Conservation (phyloP, 1,140 invertebrate species). For the Lamellibrachia luymesi region DNA sequence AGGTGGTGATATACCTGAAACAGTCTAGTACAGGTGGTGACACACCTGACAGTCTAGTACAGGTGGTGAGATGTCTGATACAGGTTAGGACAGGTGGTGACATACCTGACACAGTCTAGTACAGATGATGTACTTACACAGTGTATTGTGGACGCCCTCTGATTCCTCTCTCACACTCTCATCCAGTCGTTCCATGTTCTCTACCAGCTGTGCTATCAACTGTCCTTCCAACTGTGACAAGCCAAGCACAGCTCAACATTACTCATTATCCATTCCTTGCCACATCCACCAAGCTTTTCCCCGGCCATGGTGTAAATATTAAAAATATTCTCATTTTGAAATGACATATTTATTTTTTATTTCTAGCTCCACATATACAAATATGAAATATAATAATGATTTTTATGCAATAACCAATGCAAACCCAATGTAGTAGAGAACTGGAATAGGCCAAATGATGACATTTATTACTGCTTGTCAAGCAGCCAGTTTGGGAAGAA, state of each 20-base stretch:
- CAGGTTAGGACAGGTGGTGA: too few species aligned
- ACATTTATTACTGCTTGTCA: too few species aligned
- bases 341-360: background rate
- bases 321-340: slow-evolving; percentile 3
- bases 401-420: too few species aligned
- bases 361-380: too few species aligned
- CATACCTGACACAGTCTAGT: background rate
- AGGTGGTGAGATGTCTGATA: too few species aligned
- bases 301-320: background rate
- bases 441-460: background rate
- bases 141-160: slow-evolving; percentile 93
- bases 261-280: background rate
- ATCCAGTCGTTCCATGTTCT: slow-evolving; percentile 91
- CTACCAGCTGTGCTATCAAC: slow-evolving; percentile 84
- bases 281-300: background rate
- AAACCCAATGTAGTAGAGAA: too few species aligned
- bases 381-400: too few species aligned
- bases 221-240: slow-evolving; percentile 77
- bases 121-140: slow-evolving; percentile 63
- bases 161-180: slow-evolving; percentile 91
- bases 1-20: too few species aligned
- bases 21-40: too few species aligned
- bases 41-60: too few species aligned
- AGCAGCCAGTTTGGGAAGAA: too few species aligned
- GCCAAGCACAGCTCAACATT: background rate